Evolutionary conservation across 1,140 invertebrate genomes (phyloP).

Genomic region (Plectrocnemia conspersa): DNA sequence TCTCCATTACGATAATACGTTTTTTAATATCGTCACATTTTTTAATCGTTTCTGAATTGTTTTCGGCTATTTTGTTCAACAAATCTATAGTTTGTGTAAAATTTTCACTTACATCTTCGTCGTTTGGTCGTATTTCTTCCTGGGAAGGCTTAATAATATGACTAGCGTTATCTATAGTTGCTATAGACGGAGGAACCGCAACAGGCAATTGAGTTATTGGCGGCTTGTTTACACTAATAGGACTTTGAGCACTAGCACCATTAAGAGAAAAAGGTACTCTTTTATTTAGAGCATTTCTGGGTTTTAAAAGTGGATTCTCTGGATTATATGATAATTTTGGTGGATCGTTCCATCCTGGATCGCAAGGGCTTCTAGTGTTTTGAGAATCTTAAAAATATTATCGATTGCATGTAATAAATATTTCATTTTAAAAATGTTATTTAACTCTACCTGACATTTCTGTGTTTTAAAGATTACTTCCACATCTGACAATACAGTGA

Average conservation of each 20-base stretch:
- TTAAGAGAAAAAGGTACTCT: conserved; percentile 51
- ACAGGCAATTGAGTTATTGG: conserved; percentile 38
- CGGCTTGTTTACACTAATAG: conserved; percentile 8
- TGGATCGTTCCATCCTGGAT: conserved; percentile 57
- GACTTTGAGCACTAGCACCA: conserved; percentile 33
- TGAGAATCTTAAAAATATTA: too few species aligned
- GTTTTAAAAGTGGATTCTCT: conserved; percentile 43
- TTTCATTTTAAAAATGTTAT: too few species aligned
- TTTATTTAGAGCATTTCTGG: conserved; percentile 50
- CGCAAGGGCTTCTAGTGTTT: too few species aligned
- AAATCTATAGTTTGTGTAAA: conserved; percentile 43
- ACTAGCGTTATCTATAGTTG: not conserved
- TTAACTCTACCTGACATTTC: too few species aligned
- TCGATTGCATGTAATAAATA: too few species aligned
- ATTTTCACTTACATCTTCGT: conserved; percentile 30
- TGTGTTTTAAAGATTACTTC: too few species aligned
- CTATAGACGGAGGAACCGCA: conserved; percentile 32
- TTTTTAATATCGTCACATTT: conserved; percentile 49
- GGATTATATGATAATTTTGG: conserved; percentile 47
- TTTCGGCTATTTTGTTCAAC: conserved; percentile 40
- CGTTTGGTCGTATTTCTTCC: conserved; percentile 10
- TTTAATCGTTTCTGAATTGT: conserved; percentile 42
- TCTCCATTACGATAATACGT: conserved; percentile 47
- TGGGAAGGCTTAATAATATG: not conserved
- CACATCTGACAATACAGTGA: too few species aligned